Evolutionary conservation across 92 coral and sea anemone species (phyloP), one percentile per base, ranked within the genome.

Genomic region (Palythoa grandis): DNA sequence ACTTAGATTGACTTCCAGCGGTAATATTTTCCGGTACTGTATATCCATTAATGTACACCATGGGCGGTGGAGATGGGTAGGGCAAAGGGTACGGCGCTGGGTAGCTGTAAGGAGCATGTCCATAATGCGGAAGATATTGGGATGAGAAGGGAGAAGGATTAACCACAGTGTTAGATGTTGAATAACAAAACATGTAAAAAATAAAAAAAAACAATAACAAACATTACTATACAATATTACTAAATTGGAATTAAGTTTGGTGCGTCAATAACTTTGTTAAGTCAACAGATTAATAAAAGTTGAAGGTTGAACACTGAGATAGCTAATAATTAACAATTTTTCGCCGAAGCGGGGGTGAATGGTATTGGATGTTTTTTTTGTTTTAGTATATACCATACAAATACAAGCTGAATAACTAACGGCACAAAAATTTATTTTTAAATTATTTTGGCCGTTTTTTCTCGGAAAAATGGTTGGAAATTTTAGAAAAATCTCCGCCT

Each of bases 71-170:
- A 11, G 72, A 11, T 16, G 2, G 60, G 79, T 52, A 50, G 11
- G 82, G 68, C 22, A 22, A 10, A 58, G 22, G 65, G 22, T 58
- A 78, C 10, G 56, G 72, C 37, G 84, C 70, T 40, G 85, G 85
- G 74, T 48, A 80, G 40, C 50, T 43, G 9, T 1, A 43, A 43
- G 85, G 17, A 22, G 72, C 22, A 8, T 14, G 48, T 25, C 82
- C 82, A 76, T 54, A 76, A 48, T 29, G 68, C 39, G 43, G 23
- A 0, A 58, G 43, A 20, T 75, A 75, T 22, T 48, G 79, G 20
- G 40, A 52, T 19, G 79, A 35, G 70, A 43, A 66, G 29, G 4
- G 63, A 20, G 43, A 39, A 6, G 85, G 58, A 43, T 63, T 63
- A 7, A 24, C 5, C 22, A 54, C 70, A 4, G 58, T 29, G 58